Evolutionary conservation across 2,888 invertebrate species (phyloP).

Genomic region (Maniola hyperantus): DNA sequence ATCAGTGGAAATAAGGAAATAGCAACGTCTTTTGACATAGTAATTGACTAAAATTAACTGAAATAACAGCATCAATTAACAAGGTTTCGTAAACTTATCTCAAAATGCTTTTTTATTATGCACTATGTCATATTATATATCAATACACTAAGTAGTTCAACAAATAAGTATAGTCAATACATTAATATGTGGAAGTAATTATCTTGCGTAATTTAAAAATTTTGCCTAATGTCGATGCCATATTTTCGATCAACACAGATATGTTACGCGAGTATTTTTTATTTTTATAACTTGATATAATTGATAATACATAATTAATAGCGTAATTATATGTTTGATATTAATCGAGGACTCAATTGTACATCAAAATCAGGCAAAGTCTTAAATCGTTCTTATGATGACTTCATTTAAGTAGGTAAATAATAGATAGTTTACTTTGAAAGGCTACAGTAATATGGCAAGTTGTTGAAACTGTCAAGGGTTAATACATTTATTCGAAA

Average conservation of each 20-base stretch:
- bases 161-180: constrained; percentile 59
- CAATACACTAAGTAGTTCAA: constrained; percentile 62
- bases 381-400: neutral
- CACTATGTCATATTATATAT: constrained; percentile 39
- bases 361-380: constrained; percentile 6
- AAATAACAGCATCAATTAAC: constrained; percentile 69
- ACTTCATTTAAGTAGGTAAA: constrained; percentile 1
- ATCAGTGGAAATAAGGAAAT: constrained; percentile 48
- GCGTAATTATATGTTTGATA: neutral
- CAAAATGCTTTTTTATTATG: constrained; percentile 49
- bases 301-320: neutral
- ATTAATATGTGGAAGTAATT: constrained; percentile 54
- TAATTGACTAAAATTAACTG: constrained; percentile 78
- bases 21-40: constrained; percentile 61
- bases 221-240: neutral
- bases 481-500: neutral
- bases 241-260: constrained; percentile 3
- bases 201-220: constrained; percentile 12
- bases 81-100: constrained; percentile 66
- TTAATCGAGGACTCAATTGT: neutral
- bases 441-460: constrained; percentile 9
- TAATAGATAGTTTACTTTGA: constrained; percentile 6
- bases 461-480: constrained; percentile 14
- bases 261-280: neutral
- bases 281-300: neutral